phyloP scores from a whole-genome alignment of 2,888 invertebrate species.

The Melinaea marsaeus region DNA sequence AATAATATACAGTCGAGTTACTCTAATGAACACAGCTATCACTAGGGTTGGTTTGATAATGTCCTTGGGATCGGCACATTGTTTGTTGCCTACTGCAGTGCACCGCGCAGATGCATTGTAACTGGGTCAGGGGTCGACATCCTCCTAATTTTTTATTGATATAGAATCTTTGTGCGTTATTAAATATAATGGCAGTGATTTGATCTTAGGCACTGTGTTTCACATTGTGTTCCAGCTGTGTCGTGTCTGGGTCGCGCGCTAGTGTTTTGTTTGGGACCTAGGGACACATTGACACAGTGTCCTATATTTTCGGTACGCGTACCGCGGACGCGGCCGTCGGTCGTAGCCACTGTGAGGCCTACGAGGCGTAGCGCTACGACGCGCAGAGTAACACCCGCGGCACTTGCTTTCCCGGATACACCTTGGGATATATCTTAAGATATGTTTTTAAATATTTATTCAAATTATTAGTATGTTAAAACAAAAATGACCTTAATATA shows the following conservation, averaged over 20 bases:
- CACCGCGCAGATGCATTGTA: slow-evolving; percentile 63
- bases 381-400: slow-evolving; percentile 49
- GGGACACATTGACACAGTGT: slow-evolving; percentile 61
- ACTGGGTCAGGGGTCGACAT: slow-evolving; percentile 68
- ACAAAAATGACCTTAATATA: neutral
- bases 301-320: slow-evolving; percentile 52
- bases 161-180: slow-evolving; percentile 45
- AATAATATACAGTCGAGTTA: slow-evolving; percentile 35
- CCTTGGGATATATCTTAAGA: slow-evolving; percentile 49
- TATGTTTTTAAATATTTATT: slow-evolving; percentile 24
- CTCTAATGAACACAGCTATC: slow-evolving; percentile 72
- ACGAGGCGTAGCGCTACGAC: slow-evolving; percentile 67
- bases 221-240: slow-evolving; percentile 39
- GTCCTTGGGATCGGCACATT: slow-evolving; percentile 33
- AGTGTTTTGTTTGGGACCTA: slow-evolving; percentile 45
- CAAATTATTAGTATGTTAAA: slow-evolving; percentile 1
- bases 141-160: slow-evolving; percentile 39
- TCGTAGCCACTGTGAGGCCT: slow-evolving; percentile 71
- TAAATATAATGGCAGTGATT: slow-evolving; percentile 49
- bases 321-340: slow-evolving; percentile 53
- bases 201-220: slow-evolving; percentile 43
- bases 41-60: slow-evolving; percentile 45
- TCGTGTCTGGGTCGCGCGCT: slow-evolving; percentile 31
- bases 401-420: slow-evolving; percentile 55
- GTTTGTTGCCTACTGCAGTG: slow-evolving; percentile 53